Evolutionary conservation across 2,888 invertebrate species (phyloP).

Genomic region (Drosophila ustulata): DNA sequence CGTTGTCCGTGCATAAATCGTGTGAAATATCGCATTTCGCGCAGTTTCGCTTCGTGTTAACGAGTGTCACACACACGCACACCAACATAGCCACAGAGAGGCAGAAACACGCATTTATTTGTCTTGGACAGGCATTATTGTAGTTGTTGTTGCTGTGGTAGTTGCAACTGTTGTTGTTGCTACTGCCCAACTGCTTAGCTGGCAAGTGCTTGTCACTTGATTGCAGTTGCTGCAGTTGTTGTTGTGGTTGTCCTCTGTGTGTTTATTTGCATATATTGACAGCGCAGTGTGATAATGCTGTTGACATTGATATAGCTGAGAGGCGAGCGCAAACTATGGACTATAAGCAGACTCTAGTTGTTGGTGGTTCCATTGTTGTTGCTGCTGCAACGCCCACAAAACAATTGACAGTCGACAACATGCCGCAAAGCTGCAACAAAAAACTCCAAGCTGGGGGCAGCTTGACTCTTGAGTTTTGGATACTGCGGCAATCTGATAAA

Average conservation of each 20-base stretch:
- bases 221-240: conserved; percentile 48
- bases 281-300: conserved; percentile 80
- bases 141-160: conserved; percentile 33
- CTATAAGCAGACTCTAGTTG: conserved; percentile 38
- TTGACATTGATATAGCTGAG: conserved; percentile 79
- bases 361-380: conserved; percentile 25
- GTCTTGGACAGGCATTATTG: conserved; percentile 66
- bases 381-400: conserved; percentile 72
- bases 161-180: conserved; percentile 39
- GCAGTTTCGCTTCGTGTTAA: conserved; percentile 82
- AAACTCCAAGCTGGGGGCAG: conserved; percentile 27
- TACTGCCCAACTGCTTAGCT: conserved; percentile 51
- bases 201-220: conserved; percentile 65
- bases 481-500: conserved; percentile 79
- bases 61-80: conserved; percentile 79
- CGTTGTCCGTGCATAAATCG: conserved; percentile 84
- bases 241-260: conserved; percentile 34
- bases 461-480: conserved; percentile 37
- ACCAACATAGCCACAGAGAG: conserved; percentile 51
- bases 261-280: conserved; percentile 82
- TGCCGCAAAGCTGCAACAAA: conserved; percentile 60
- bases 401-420: conserved; percentile 79
- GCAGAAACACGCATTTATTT: conserved; percentile 73
- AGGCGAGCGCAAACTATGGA: conserved; percentile 56
- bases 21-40: conserved; percentile 85